phyloP scores from a whole-genome alignment of 2,888 invertebrate species.

The Cordilura impudica region DNA sequence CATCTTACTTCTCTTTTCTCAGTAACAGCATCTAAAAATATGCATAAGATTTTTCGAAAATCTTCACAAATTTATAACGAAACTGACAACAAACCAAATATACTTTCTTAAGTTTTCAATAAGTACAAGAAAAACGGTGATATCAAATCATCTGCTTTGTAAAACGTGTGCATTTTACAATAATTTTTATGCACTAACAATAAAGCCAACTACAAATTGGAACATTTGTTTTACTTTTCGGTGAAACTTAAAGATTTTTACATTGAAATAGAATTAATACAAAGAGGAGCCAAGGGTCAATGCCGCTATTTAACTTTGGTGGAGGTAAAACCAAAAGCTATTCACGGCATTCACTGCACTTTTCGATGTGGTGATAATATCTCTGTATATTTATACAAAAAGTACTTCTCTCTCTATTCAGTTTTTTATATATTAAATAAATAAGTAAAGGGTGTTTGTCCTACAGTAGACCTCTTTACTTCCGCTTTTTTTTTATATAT shows the following conservation, averaged over 20 bases:
- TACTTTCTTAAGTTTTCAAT: no score
- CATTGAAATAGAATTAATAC: neutral
- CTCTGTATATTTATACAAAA: constrained; percentile 7
- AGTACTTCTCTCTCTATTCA: neutral
- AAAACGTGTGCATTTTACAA: constrained; percentile 33
- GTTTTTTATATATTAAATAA: no score
- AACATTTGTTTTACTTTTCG: constrained; percentile 49
- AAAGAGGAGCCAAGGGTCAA: constrained; percentile 47
- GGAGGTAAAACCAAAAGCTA: neutral
- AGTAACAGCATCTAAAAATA: no score
- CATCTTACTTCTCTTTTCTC: no score
- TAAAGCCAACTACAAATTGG: constrained; percentile 39
- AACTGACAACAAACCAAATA: no score
- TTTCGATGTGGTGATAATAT: constrained; percentile 45
- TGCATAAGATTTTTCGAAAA: no score
- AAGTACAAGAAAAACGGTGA: constrained; percentile 36
- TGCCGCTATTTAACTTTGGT: constrained; percentile 41
- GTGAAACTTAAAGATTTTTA: constrained; percentile 29
- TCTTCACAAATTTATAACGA: no score
- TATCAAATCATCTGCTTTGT: constrained; percentile 42
- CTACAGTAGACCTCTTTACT: constrained; percentile 49
- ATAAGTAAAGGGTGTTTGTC: neutral
- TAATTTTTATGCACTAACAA: neutral
- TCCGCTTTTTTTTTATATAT: constrained; percentile 48
- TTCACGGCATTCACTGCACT: neutral